Evolutionary conservation across 2,888 invertebrate genomes (phyloP).

Genomic region (Troides aeacus): DNA sequence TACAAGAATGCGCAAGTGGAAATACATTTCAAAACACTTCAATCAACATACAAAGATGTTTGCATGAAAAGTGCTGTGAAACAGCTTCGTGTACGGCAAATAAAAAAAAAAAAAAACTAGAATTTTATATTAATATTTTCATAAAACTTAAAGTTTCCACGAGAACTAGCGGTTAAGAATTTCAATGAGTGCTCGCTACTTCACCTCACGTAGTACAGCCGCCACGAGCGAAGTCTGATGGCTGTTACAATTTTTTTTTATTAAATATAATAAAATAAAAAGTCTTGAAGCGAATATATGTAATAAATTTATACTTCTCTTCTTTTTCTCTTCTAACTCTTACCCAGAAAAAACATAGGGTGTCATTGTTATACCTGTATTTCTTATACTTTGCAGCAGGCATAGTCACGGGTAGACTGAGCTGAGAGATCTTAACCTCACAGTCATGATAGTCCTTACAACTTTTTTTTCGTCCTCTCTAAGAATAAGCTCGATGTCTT

Average conservation of each 20-base stretch:
- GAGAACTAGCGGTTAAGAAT: slow-evolving; percentile 15
- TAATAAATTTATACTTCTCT: too few relatives aligned
- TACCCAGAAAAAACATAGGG: too few relatives aligned
- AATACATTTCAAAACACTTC: neutral
- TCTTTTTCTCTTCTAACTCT: neutral
- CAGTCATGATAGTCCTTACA: too few relatives aligned
- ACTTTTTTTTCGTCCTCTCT: too few relatives aligned
- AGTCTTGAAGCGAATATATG: neutral
- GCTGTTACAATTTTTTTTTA: neutral
- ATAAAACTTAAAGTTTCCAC: slow-evolving; percentile 22
- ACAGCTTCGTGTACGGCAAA: slow-evolving; percentile 1
- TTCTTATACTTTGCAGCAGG: too few relatives aligned
- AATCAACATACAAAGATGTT: neutral
- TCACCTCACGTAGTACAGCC: slow-evolving; percentile 19
- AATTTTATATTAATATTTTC: slow-evolving; percentile 24
- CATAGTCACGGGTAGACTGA: too few relatives aligned
- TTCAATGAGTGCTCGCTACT: slow-evolving; percentile 18
- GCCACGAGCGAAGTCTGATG: slow-evolving; percentile 17
- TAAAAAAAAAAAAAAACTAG: neutral
- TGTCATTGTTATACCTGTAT: too few relatives aligned
- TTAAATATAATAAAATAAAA: neutral
- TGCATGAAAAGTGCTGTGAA: neutral
- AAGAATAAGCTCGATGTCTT: too few relatives aligned
- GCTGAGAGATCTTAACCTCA: too few relatives aligned
- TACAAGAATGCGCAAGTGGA: too few relatives aligned